Conservation (phyloP, 2,888 invertebrate genomes). For the Eucera pruinosa region DNA sequence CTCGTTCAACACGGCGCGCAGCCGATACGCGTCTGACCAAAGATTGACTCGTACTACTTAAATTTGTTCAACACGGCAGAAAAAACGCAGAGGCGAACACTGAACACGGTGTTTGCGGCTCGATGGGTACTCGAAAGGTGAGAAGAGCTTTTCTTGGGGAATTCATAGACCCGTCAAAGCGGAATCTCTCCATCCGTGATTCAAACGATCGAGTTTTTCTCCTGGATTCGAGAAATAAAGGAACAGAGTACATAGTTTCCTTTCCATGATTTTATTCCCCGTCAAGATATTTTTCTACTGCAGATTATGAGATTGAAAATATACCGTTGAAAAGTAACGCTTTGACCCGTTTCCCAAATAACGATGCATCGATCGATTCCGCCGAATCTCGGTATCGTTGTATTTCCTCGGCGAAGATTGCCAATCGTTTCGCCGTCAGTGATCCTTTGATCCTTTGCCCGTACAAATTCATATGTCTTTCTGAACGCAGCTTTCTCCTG, state of each 20-base stretch:
- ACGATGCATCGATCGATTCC: neutral
- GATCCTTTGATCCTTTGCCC: slow-evolving; percentile 17
- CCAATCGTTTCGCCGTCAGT: slow-evolving; percentile 19
- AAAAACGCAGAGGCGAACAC: neutral
- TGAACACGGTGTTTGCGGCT: no score
- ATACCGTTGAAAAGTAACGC: neutral
- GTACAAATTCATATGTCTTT: slow-evolving; percentile 12
- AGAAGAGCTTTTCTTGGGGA: neutral
- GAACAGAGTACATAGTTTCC: no score
- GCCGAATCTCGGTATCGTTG: neutral
- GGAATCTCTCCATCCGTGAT: neutral
- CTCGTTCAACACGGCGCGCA: neutral
- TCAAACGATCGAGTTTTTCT: neutral
- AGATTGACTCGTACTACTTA: slow-evolving; percentile 27
- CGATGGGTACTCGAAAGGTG: neutral
- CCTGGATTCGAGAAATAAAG: no score
- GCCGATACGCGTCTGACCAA: slow-evolving; percentile 15
- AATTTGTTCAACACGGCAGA: slow-evolving; percentile 10
- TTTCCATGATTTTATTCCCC: neutral
- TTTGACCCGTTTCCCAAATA: neutral
- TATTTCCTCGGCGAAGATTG: slow-evolving; percentile 10
- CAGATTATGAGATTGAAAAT: neutral
- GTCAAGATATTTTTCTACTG: no score
- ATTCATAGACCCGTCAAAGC: neutral
- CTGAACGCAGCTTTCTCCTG: neutral